Conservation (phyloP, 2,113 vertebrate genomes). For the Holacanthus passer region DNA sequence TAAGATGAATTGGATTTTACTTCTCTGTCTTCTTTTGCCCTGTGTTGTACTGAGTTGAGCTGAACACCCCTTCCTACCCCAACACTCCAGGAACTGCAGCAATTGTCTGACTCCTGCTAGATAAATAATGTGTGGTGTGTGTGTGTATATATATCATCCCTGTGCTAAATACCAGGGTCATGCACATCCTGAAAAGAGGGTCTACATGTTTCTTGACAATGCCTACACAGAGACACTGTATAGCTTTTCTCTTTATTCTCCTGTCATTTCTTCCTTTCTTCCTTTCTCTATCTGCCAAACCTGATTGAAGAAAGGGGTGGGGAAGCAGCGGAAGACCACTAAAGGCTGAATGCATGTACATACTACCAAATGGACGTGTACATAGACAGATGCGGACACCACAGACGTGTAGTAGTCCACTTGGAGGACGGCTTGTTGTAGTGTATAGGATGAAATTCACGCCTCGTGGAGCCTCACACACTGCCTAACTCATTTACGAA, state of each 20-base stretch:
- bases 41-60: not conserved
- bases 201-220: slow-evolving; percentile 60
- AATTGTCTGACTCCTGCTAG: slow-evolving; percentile 8
- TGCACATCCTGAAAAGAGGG: slow-evolving; percentile 44
- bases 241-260: slow-evolving; percentile 40
- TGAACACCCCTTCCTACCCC: not conserved
- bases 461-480: too few species aligned
- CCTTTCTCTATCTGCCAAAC: slow-evolving; percentile 33
- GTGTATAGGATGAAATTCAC: too few species aligned
- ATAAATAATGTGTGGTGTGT: slow-evolving; percentile 17
- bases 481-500: slow-evolving; percentile 43
- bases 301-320: slow-evolving; percentile 24
- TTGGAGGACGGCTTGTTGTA: too few species aligned
- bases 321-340: slow-evolving; percentile 35
- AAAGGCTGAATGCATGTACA: too few species aligned
- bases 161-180: slow-evolving; percentile 45
- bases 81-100: slow-evolving; percentile 12
- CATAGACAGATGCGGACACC: too few species aligned
- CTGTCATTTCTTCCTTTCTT: slow-evolving; percentile 15
- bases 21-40: not conserved
- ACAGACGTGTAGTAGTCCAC: too few species aligned
- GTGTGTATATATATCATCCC: slow-evolving; percentile 29
- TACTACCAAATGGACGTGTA: too few species aligned
- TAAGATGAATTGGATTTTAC: slow-evolving; percentile 11
- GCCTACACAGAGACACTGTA: slow-evolving; percentile 67